Evolutionary conservation across 2,888 invertebrate genomes (phyloP).

Genomic region (Oeneis ivallda): DNA sequence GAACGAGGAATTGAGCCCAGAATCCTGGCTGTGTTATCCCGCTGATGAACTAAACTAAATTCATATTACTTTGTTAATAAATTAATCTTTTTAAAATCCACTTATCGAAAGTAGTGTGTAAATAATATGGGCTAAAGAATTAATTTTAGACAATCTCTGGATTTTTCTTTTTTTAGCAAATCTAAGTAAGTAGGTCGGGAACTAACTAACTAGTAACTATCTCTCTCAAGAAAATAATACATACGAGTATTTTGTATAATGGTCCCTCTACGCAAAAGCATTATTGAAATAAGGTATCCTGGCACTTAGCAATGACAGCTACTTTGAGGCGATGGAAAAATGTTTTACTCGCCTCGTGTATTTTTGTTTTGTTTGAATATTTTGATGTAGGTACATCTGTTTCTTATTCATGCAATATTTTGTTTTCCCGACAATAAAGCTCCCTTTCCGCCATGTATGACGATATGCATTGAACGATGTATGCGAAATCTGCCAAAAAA

Average conservation of each 20-base stretch:
- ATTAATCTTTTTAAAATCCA: too few species aligned
- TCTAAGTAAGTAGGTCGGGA: too few species aligned
- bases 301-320: conserved; percentile 46
- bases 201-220: not conserved
- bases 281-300: conserved; percentile 71
- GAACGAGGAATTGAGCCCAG: too few species aligned
- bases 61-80: too few species aligned
- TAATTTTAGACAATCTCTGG: too few species aligned
- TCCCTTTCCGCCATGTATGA: not conserved
- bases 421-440: not conserved
- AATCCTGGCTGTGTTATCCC: too few species aligned
- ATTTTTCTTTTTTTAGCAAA: too few species aligned
- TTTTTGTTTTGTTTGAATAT: conserved; percentile 28
- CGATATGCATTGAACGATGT: not conserved
- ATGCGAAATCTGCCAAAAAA: not conserved
- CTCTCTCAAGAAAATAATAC: not conserved
- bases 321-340: conserved; percentile 22
- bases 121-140: too few species aligned
- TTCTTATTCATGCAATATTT: not conserved
- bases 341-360: conserved; percentile 53
- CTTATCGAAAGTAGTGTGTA: too few species aligned
- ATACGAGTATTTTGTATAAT: conserved; percentile 9
- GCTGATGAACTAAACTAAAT: too few species aligned
- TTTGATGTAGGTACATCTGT: not conserved
- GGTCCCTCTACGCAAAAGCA: conserved; percentile 50